phyloP scores from a whole-genome alignment of 2,797 vertebrate species.

The Diceros bicornis region DNA sequence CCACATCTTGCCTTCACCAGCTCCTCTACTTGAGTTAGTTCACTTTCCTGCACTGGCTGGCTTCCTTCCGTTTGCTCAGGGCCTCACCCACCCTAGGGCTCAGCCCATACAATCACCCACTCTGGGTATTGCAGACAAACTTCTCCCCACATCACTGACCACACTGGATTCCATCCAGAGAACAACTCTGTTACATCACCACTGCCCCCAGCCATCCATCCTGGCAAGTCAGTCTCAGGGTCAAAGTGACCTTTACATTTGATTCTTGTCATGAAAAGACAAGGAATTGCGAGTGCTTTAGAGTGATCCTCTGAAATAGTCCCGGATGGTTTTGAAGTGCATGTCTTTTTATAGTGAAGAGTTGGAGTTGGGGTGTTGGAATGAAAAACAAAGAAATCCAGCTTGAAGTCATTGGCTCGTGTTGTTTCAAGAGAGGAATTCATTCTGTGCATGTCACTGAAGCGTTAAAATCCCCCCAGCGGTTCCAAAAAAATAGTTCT shows the following conservation, averaged over 20 bases:
- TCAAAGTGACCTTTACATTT: not conserved
- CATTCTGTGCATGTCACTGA: constrained; percentile 28
- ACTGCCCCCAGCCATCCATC: not conserved
- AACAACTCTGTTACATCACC: not conserved
- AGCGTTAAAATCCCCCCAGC: not conserved
- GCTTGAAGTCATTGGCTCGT: constrained; percentile 17
- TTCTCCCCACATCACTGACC: not conserved
- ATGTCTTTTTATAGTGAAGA: not conserved
- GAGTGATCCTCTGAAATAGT: not conserved
- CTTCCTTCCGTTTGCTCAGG: not conserved
- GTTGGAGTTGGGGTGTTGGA: not conserved
- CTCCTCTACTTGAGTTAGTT: not conserved
- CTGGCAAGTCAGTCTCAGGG: not conserved
- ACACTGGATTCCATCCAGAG: not conserved
- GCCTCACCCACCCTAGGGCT: not conserved
- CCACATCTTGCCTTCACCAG: not conserved
- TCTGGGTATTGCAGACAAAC: not conserved
- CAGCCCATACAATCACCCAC: not conserved
- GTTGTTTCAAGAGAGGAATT: constrained; percentile 62
- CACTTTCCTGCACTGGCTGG: not conserved
- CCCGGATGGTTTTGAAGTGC: not conserved
- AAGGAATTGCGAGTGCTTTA: not conserved
- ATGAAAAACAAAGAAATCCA: constrained; percentile 10
- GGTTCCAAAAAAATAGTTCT: not conserved
- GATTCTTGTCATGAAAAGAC: not conserved